Base-by-base conservation (phyloP, 2,113 vertebrate species). In the Coreoperca whiteheadi region DNA sequence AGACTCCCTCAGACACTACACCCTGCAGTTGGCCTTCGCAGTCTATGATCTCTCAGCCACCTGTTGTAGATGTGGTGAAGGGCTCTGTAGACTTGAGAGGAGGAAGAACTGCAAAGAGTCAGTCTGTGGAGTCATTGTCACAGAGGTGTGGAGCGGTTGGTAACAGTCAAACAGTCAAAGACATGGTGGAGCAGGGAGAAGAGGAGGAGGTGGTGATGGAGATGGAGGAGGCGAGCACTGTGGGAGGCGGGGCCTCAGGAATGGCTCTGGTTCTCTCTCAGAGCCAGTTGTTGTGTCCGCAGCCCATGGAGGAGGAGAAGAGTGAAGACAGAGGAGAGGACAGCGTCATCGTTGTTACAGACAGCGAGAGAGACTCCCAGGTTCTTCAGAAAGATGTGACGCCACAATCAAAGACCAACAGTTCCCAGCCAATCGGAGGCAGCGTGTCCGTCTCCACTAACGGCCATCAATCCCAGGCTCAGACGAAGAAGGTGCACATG, bases 211-310 rank as follows among this genome's bases (percentile, higher is more conserved):
- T 37, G 66, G 37, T 30, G 57, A 18, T 74, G 74, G 57, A 88
- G 88, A 68, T 70, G 75, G 21, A 39, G 88, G 77, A 84, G 70
- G 82, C 90, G 69, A 90, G 71, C 72, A 71, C 88, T 0, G 83
- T 82, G n/a, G 95, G 91, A 70, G 84, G 83, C 48, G 92, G 88
- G 56, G 75, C 87, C 46, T 94, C 77, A 0, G 90, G 84, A 15
- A 23, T 96, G 50, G 91, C 77, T 70, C 83, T 95, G 74, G 88
- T 70, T 10, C 93, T 94, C 16, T 96, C 96, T 12, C 91, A 94
- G 83, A 96, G 94, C 60, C 81, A 95, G 83, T 46, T 77, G 66
- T 8, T 88, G 60, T 89, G 93, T 61, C 93, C 91, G 9, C 94
- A 95, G 79, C 93, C 93, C 7, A 94, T 94, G 93, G 92, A 94